Evolutionary conservation across 2,888 invertebrate species (phyloP), one percentile per base, ranked within the genome.

Genomic region (Tenodera sinensis): DNA sequence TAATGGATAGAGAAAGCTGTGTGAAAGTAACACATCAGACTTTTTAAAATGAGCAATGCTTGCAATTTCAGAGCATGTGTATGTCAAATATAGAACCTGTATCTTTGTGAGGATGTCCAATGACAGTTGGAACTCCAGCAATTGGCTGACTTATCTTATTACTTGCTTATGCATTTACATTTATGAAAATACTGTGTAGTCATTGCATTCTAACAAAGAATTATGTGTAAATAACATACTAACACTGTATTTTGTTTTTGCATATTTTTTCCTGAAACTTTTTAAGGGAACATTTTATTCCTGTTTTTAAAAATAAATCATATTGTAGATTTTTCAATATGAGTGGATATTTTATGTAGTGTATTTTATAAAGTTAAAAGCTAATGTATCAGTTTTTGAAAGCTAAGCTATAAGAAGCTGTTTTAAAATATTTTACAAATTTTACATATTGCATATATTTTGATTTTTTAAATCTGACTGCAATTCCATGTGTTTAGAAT

Each of bases 401-500:
- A 81, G 71, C n/a, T 81, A 4, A 86, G 54, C 28, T 81, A 86
- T 28, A 14, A 14, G 15, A 15, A 47, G 47, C 54, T 85, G 42
- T 27, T 47, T 84, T 27, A 84, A 84, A 0, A 84, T 34, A 25
- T 34, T 84, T 54, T 85, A 28, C n/a, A 42, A 54, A 27, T 85
- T 85, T 71, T 85, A 28, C 27, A 30, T 30, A 27, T 14, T 54
- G 12, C 25, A 28, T 86, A 14, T 28, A 28, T 71, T 28, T 87
- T 87, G 34, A 81, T 81, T 30, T 87, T 87, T 87, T n/a, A 82
- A 34, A 82, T 42, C 27, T 87, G 7, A 27, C 15, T 82, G 83
- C 6, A 34, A 87, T 87, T 87, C 54, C 34, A 87, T 87, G 87
- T 87, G 87, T 34, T 42, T 82, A 42, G 83, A 87, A 71, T 87